Evolutionary conservation across 2,888 invertebrate species (phyloP).

Genomic region (Andrena trimmerana): DNA sequence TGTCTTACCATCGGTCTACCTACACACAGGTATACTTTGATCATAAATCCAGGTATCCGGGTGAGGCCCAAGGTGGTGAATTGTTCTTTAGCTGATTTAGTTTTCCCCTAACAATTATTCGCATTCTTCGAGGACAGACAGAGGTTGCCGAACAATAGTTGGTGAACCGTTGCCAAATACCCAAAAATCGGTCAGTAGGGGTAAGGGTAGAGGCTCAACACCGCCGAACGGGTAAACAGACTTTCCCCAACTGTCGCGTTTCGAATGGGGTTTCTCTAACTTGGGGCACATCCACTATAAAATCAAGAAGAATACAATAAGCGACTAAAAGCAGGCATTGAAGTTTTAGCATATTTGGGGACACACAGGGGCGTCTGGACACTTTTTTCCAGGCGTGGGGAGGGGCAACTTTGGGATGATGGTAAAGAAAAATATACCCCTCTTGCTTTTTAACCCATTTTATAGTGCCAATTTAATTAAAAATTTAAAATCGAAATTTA

Average conservation of each 20-base stretch:
- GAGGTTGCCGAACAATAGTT: not conserved
- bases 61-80: too few relatives aligned
- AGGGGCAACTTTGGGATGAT: too few relatives aligned
- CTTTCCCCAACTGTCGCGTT: not conserved
- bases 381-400: too few relatives aligned
- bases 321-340: not conserved
- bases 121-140: not conserved
- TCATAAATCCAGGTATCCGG: too few relatives aligned
- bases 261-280: conserved; percentile 16
- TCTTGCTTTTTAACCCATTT: too few relatives aligned
- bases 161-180: conserved; percentile 1
- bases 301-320: not conserved
- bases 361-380: too few relatives aligned
- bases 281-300: conserved; percentile 24
- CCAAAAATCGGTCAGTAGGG: conserved; percentile 16
- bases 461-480: too few relatives aligned
- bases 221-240: not conserved
- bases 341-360: not conserved
- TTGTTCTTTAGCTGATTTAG: too few relatives aligned
- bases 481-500: too few relatives aligned
- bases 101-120: not conserved
- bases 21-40: too few relatives aligned
- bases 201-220: conserved; percentile 1
- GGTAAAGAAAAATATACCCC: too few relatives aligned
- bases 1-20: too few relatives aligned